Evolutionary conservation across 2,888 invertebrate genomes (phyloP).

Genomic region (Parapristionchus giblindavisi): DNA sequence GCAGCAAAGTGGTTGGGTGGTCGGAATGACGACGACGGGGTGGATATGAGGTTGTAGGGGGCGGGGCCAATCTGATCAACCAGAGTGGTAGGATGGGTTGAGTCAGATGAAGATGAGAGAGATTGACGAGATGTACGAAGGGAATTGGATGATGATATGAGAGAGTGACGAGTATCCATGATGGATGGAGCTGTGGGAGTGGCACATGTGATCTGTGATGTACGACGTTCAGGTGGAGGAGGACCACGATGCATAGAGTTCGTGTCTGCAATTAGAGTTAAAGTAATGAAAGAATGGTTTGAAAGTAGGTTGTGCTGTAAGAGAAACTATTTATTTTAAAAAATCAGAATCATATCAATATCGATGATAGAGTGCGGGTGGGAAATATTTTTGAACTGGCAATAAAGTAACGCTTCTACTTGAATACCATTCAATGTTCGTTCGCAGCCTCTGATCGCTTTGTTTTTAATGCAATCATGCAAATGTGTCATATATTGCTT

Average conservation of each 20-base stretch:
- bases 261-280: slow-evolving; percentile 10
- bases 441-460: not conserved
- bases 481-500: too few species aligned
- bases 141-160: slow-evolving; percentile 14
- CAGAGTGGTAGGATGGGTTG: not conserved
- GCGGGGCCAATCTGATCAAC: not conserved
- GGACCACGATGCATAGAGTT: slow-evolving; percentile 74
- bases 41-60: slow-evolving; percentile 12
- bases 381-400: too few species aligned
- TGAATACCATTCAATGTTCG: not conserved
- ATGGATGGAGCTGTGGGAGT: slow-evolving; percentile 67
- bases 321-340: not conserved
- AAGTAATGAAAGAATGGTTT: not conserved
- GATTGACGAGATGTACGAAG: slow-evolving; percentile 30
- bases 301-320: not conserved
- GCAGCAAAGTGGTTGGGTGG: slow-evolving; percentile 5
- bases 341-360: not conserved
- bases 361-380: not conserved
- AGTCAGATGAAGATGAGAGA: slow-evolving; percentile 5
- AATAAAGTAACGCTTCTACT: too few species aligned
- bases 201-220: slow-evolving; percentile 69
- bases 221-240: slow-evolving; percentile 70
- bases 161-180: slow-evolving; percentile 47
- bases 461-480: not conserved
- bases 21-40: slow-evolving; percentile 11